phyloP scores from a whole-genome alignment of 30 jellyfish, hydroid and myxozoan species.

The Nemopilema nomurai region DNA sequence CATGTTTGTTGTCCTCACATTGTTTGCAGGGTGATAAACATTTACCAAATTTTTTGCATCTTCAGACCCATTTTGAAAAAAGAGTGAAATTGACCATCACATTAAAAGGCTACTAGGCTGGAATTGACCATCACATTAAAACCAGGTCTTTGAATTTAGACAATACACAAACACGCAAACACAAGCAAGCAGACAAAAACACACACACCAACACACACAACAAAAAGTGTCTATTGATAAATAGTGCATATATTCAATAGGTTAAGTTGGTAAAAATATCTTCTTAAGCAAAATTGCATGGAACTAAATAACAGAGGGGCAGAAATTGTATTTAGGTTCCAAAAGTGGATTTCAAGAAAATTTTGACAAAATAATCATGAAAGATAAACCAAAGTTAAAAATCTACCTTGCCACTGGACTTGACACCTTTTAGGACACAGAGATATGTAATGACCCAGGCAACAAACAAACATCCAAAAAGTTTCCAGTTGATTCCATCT shows the following conservation, averaged over 20 bases:
- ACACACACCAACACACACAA: no score
- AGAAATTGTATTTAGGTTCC: background rate
- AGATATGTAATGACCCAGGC: constrained; percentile 87
- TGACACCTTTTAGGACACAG: constrained; percentile 91
- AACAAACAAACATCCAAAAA: constrained; percentile 81
- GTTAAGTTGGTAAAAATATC: no score
- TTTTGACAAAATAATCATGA: background rate
- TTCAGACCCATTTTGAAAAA: background rate
- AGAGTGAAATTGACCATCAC: background rate
- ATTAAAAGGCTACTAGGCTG: background rate
- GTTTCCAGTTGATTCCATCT: constrained; percentile 82
- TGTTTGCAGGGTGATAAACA: background rate
- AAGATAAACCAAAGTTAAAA: background rate
- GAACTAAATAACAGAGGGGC: no score
- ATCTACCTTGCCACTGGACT: constrained; percentile 89
- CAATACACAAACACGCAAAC: no score
- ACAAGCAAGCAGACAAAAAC: no score
- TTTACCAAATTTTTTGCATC: background rate
- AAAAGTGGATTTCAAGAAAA: background rate
- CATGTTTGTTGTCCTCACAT: background rate
- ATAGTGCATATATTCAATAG: no score
- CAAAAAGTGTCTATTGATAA: no score
- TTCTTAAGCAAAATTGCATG: no score
- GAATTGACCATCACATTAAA: no score
- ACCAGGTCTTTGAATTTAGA: no score